phyloP scores from a whole-genome alignment of 2,888 invertebrate genomes.

The Mesorhabditis sp. region DNA sequence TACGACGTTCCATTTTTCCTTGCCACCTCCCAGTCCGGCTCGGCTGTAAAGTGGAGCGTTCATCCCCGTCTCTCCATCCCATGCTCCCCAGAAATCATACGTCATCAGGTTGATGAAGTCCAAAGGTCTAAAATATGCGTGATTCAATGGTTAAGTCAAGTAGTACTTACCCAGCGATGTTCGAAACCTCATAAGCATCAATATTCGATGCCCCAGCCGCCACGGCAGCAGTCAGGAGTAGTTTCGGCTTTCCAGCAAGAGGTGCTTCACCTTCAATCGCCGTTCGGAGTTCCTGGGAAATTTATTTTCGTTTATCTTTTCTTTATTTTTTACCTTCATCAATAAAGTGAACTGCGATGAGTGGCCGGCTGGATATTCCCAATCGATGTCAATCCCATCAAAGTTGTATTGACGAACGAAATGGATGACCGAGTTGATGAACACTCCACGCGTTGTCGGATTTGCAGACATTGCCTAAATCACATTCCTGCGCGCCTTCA shows the following conservation, averaged over 20 bases:
- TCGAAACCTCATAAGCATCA: constrained; percentile 74
- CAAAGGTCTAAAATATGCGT: constrained; percentile 20
- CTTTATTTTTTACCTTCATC: background rate
- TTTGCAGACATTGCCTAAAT: constrained; percentile 51
- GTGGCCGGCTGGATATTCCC: constrained; percentile 62
- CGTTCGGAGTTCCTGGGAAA: constrained; percentile 46
- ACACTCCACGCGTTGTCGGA: constrained; percentile 60
- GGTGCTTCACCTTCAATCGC: constrained; percentile 43
- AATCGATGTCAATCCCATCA: constrained; percentile 58
- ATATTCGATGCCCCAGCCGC: constrained; percentile 87
- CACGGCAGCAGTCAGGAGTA: constrained; percentile 76
- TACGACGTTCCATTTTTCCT: constrained; percentile 35
- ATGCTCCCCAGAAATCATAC: constrained; percentile 43
- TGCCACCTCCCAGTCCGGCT: constrained; percentile 14
- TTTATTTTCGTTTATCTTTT: background rate
- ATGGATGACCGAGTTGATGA: constrained; percentile 64
- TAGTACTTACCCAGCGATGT: constrained; percentile 46
- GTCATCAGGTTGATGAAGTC: constrained; percentile 41
- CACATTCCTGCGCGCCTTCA: background rate
- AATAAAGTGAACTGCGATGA: constrained; percentile 43
- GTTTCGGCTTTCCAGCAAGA: constrained; percentile 58
- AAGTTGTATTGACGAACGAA: constrained; percentile 57
- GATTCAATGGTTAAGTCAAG: background rate
- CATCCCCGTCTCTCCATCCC: constrained; percentile 39
- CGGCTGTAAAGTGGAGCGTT: constrained; percentile 36